Percentiles rank a stretch among this genome's conserved stretches.
Conservation (phyloP, 2,113 vertebrate species). For the Scalopus aquaticus region DNA sequence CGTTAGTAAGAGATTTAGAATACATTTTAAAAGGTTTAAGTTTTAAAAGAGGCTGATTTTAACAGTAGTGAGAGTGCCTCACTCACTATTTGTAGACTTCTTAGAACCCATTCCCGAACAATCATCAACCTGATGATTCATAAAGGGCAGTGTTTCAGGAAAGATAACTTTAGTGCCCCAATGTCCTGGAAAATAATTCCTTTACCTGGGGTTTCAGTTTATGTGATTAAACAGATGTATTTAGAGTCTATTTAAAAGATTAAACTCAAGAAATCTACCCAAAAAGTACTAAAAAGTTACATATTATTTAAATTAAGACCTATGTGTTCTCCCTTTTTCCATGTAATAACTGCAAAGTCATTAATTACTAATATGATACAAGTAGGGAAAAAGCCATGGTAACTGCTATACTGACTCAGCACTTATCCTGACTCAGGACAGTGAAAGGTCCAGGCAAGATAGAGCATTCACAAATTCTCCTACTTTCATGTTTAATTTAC, state of each 20-base stretch:
- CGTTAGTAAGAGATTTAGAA: not conserved
- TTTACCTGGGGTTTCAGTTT: not conserved
- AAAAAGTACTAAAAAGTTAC: not conserved
- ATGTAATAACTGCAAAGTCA: not conserved
- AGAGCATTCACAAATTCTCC: not conserved
- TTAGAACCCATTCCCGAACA: not conserved
- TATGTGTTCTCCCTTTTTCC: not conserved
- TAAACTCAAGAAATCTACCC: slow-evolving; percentile 20
- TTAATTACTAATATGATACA: not conserved
- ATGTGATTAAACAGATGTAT: not conserved
- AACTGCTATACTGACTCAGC: not conserved
- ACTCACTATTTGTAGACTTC: not conserved
- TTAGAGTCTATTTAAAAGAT: slow-evolving; percentile 5
- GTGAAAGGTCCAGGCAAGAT: not conserved
- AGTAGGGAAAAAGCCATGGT: not conserved
- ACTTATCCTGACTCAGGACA: not conserved
- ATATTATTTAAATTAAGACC: not conserved
- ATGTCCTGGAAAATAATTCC: not conserved
- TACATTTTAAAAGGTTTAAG: not conserved
- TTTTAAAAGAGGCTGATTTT: not conserved
- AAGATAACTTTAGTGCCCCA: not conserved
- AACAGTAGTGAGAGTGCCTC: not conserved
- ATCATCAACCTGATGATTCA: not conserved
- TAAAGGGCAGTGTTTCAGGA: not conserved
- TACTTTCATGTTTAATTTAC: not conserved